Evolutionary conservation across 2,113 vertebrate genomes (phyloP).

Genomic region (Saguinus midas): DNA sequence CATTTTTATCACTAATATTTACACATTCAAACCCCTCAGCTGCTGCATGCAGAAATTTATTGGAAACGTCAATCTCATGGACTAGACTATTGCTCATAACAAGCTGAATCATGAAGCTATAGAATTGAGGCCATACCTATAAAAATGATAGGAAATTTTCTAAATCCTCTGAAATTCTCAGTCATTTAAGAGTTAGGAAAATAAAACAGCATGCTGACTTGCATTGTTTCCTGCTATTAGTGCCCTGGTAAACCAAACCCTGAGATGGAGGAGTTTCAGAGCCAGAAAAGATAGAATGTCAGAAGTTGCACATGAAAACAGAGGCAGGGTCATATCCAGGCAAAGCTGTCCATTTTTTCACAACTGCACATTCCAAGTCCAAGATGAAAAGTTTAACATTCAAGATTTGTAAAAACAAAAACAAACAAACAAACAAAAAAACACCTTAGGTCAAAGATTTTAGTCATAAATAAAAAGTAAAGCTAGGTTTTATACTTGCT

Average conservation of each 20-base stretch:
- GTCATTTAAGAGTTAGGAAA: not conserved
- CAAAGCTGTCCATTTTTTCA: not conserved
- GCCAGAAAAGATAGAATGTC: not conserved
- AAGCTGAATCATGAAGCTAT: not conserved
- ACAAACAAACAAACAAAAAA: no score
- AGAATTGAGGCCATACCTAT: not conserved
- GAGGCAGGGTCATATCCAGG: not conserved
- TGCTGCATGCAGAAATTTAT: not conserved
- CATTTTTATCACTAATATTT: not conserved
- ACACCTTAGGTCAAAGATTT: not conserved
- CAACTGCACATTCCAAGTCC: not conserved
- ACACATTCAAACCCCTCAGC: not conserved
- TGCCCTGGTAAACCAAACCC: not conserved
- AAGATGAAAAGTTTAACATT: not conserved
- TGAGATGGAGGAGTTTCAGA: not conserved
- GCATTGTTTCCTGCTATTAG: rapidly evolving
- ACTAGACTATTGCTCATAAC: not conserved
- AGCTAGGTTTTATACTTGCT: not conserved
- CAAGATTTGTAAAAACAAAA: not conserved
- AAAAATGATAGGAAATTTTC: not conserved
- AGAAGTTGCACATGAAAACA: not conserved
- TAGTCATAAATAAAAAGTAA: not conserved
- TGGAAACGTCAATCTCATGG: not conserved
- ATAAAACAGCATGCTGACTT: not conserved
- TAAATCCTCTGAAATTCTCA: not conserved